These are phyloP conservation scores for Neogale vison DNA, from an alignment of 2,113 vertebrate genomes.

Conservation along the genomic window DNA sequence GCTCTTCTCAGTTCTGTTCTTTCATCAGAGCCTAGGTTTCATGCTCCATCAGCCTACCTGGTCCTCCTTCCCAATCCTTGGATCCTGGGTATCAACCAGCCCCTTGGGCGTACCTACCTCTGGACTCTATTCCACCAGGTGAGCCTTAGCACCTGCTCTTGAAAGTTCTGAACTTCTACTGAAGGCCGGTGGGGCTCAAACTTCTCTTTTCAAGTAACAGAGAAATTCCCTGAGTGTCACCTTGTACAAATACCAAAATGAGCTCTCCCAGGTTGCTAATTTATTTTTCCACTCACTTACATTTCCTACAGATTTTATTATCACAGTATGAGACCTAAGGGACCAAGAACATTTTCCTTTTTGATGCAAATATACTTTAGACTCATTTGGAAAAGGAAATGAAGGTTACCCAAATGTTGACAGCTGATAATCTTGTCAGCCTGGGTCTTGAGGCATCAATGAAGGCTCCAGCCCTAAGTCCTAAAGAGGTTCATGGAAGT, in stretches of 20 bases:
- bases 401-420: slow-evolving; percentile 73
- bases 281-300: slow-evolving; percentile 59
- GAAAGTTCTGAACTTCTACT: slow-evolving; percentile 12
- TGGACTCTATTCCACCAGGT: not conserved
- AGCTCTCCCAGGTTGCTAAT: slow-evolving; percentile 72
- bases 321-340: slow-evolving; percentile 60
- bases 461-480: not conserved
- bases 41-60: not conserved
- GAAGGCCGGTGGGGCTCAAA: not conserved
- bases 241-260: slow-evolving; percentile 71
- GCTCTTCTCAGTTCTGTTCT: not conserved
- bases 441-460: not conserved
- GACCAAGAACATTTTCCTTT: slow-evolving; percentile 72
- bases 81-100: not conserved
- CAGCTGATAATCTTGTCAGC: slow-evolving; percentile 56
- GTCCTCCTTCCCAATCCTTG: not conserved
- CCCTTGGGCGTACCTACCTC: not conserved
- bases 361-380: slow-evolving; percentile 61
- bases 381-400: slow-evolving; percentile 63
- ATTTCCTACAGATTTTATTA: slow-evolving; percentile 66
- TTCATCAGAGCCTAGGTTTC: not conserved
- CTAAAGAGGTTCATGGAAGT: not conserved
- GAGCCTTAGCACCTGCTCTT: not conserved
- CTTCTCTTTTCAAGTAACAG: slow-evolving; percentile 14
- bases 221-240: slow-evolving; percentile 68